Evolutionary conservation across 2,113 vertebrate genomes (phyloP), one percentile per base, ranked within the genome.

Genomic region (Oncorhynchus clarkii): DNA sequence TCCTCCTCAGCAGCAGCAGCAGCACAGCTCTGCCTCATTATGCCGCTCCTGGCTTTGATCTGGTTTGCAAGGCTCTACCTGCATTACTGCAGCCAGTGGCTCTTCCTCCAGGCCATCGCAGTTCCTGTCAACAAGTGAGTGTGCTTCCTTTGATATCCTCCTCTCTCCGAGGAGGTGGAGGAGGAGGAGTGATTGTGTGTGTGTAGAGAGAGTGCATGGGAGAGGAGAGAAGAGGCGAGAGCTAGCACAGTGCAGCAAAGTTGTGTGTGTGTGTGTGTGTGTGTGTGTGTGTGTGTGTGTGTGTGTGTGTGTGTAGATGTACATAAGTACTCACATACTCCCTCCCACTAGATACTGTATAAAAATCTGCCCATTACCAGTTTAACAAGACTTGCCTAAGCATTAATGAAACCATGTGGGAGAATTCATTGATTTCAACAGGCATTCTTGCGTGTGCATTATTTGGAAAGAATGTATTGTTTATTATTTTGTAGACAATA

Each of bases 41-140:
- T 91, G 18, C 83, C 93, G 82, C 88, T 97, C 78, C 74, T 93
- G 51, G 83, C 92, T 87, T 88, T 95, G 81, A 93, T 96, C 88
- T 98, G 96, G 96, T 97, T 98, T 77, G 81, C 93, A 82, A 93
- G 96, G 82, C 95, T 98, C 75, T 97, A 96, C 91, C 83, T 97
- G 88, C 97, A 97, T 91, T 98, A 98, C 91, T 90, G 93, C 80
- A 94, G 95, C 91, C 98, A 98, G 85, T 97, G 97, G 96, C 90
- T 98, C 76, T 95, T 95, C 91, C 98, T 99, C 81, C 88, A 91
- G 86, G 89, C 83, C 88, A 93, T 95, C 85, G 93, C 93, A 0
- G 89, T 95, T 91, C 96, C 96, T 87, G 94, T 98, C 88, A 94
- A 94, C 91, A 97, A 94, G 97, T 98, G 93, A 97, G 96, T 92